These are phyloP conservation scores for Drosophila ohnishii DNA, from an alignment of 1,140 invertebrate species.

Conservation along the genomic window DNA sequence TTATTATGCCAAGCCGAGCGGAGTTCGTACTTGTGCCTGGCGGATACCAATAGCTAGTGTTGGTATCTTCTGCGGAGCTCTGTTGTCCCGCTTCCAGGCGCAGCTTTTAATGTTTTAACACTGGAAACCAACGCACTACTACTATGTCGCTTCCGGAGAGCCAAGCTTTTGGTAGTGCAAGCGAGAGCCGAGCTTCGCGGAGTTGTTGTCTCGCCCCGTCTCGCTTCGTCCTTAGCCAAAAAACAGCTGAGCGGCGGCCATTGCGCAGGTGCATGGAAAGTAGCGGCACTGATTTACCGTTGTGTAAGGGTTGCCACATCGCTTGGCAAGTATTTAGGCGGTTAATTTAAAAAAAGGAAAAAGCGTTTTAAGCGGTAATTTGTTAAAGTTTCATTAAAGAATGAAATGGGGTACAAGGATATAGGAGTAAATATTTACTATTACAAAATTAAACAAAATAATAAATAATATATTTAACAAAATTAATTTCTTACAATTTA, in stretches of 20 bases:
- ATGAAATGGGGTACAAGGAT: neutral
- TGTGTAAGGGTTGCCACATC: constrained; percentile 6
- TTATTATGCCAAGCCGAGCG: constrained; percentile 74
- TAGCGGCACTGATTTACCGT: constrained; percentile 23
- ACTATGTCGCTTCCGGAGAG: constrained; percentile 23
- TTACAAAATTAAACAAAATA: too few species aligned
- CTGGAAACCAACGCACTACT: constrained; percentile 46
- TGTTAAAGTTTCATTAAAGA: neutral
- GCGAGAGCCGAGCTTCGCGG: constrained; percentile 28
- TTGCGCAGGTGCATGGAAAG: constrained; percentile 14
- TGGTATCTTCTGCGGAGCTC: constrained; percentile 69
- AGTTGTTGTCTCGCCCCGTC: constrained; percentile 23
- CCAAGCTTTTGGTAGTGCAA: constrained; percentile 44
- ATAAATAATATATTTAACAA: neutral
- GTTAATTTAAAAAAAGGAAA: constrained; percentile 5
- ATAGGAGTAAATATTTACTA: neutral
- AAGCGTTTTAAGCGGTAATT: neutral
- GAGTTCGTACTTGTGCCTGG: constrained; percentile 50
- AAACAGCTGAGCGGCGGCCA: constrained; percentile 49
- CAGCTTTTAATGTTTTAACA: constrained; percentile 78
- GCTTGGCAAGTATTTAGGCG: neutral
- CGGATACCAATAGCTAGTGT: constrained; percentile 79
- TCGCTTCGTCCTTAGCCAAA: constrained; percentile 44
- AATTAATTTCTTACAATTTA: neutral
- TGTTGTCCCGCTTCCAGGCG: constrained; percentile 72